These are phyloP conservation scores for Melolontha melolontha DNA, from an alignment of 2,888 invertebrate genomes.

Conservation along the genomic window DNA sequence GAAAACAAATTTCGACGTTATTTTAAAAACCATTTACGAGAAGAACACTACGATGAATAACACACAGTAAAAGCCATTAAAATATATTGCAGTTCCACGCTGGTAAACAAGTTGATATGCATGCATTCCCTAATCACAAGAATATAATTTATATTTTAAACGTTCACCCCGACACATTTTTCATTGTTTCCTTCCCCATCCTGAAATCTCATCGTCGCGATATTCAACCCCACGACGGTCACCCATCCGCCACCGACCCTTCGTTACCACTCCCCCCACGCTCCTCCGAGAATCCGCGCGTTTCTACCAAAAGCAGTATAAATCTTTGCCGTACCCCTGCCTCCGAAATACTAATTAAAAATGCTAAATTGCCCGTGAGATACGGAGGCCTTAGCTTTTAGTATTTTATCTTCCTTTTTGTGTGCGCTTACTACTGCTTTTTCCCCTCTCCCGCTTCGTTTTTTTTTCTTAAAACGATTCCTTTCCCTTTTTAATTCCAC, in stretches of 20 bases:
- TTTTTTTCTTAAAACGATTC: conserved; percentile 1
- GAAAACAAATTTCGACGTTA: too few relatives aligned
- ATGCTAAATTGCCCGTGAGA: conserved; percentile 65
- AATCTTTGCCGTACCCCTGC: conserved; percentile 59
- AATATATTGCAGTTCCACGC: too few relatives aligned
- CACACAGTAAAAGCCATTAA: too few relatives aligned
- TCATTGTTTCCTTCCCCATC: conserved; percentile 55
- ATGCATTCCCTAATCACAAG: conserved; percentile 52
- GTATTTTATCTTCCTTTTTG: conserved; percentile 25
- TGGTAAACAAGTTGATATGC: not conserved
- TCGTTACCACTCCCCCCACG: conserved; percentile 4
- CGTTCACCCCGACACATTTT: conserved; percentile 53
- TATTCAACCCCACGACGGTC: not conserved
- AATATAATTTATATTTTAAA: conserved; percentile 58
- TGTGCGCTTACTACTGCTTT: conserved; percentile 7
- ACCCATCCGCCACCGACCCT: conserved; percentile 5
- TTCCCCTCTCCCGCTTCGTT: conserved; percentile 24
- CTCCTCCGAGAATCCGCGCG: too few relatives aligned
- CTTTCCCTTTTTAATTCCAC: conserved; percentile 8
- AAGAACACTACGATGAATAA: too few relatives aligned
- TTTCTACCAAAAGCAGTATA: conserved; percentile 51
- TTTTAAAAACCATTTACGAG: too few relatives aligned
- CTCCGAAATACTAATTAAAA: conserved; percentile 61
- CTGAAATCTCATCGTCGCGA: conserved; percentile 34
- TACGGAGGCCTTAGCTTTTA: conserved; percentile 54